phyloP scores from a whole-genome alignment of 2,113 vertebrate genomes.

The Tor tambroides region DNA sequence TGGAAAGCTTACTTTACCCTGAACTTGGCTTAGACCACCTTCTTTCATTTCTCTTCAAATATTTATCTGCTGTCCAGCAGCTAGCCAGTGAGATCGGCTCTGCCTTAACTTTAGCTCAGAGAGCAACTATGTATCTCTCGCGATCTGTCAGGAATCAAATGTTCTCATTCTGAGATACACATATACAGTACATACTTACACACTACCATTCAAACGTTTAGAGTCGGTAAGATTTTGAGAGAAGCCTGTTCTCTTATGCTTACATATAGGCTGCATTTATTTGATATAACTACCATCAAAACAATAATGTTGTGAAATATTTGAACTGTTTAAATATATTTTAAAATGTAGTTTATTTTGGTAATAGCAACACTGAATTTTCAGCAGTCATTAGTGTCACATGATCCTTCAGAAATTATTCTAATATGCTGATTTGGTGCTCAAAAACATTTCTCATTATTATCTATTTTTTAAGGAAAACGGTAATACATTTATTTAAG shows the following conservation, averaged over 20 bases:
- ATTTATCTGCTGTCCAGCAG: constrained; percentile 52
- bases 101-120: constrained; percentile 41
- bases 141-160: constrained; percentile 1
- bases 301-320: not conserved
- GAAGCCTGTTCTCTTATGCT: not conserved
- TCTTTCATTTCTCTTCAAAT: constrained; percentile 57
- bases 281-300: not conserved
- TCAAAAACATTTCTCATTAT: not conserved
- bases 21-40: constrained; percentile 50
- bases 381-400: not conserved
- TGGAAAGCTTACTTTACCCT: constrained; percentile 51
- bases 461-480: not conserved
- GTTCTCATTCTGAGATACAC: not conserved
- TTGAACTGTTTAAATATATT: not conserved
- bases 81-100: constrained; percentile 20
- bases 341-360: not conserved
- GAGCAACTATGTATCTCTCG: constrained; percentile 9
- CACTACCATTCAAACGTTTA: not conserved
- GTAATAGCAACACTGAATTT: not conserved
- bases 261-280: not conserved
- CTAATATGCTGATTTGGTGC: not conserved
- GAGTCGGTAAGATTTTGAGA: not conserved
- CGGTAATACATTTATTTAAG: not conserved
- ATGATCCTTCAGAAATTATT: not conserved
- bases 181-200: not conserved